phyloP scores from a whole-genome alignment of 2,113 vertebrate genomes.

The Zonotrichia leucophrys region DNA sequence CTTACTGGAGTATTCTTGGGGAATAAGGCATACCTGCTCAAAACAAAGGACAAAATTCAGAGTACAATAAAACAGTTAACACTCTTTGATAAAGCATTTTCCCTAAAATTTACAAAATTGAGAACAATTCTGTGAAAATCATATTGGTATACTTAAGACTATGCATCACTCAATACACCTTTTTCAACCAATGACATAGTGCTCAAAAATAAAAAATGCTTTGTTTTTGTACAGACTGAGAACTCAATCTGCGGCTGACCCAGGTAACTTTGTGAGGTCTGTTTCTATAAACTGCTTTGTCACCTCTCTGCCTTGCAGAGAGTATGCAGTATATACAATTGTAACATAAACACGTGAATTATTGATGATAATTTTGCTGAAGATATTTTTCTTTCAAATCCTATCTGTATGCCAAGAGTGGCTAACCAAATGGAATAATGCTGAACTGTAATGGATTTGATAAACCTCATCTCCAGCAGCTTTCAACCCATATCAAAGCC shows the following conservation, averaged over 20 bases:
- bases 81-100: background rate
- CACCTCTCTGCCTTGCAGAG: background rate
- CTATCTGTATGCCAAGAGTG: background rate
- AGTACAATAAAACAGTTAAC: background rate
- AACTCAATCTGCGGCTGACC: background rate
- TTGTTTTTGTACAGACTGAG: background rate
- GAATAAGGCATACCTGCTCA: background rate
- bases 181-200: background rate
- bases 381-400: conserved; percentile 38
- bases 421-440: conserved; percentile 56
- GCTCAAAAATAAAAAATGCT: background rate
- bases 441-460: conserved; percentile 52
- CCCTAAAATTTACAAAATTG: background rate
- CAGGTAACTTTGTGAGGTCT: background rate
- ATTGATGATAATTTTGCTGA: background rate
- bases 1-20: background rate
- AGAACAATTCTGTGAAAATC: background rate
- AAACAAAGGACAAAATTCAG: background rate
- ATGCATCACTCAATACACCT: background rate
- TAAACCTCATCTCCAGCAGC: conserved; percentile 43
- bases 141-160: background rate
- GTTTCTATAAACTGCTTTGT: background rate
- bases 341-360: background rate
- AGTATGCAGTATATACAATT: background rate
- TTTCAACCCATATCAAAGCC: conserved; percentile 69